Base-by-base conservation (phyloP, 2,113 vertebrate species). In the Amphiprion percula region DNA sequence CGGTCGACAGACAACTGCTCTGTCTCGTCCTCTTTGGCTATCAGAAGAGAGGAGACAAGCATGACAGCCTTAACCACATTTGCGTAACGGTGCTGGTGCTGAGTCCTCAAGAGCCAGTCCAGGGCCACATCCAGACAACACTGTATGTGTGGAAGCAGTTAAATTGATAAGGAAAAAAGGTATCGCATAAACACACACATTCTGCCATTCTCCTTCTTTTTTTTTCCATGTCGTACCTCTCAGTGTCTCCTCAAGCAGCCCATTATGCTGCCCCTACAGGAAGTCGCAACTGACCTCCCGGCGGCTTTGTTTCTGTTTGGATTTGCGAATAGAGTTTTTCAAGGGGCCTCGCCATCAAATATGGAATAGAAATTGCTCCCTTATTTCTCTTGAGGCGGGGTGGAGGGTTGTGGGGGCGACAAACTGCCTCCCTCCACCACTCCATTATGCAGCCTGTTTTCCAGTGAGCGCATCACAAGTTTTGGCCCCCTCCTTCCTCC, bases 361-460 rank as follows among this genome's bases (percentile, higher is more conserved):
- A 96, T 90, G 71, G 98, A 98, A 98, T 98, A 98, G 97, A 99
- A 98, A 99, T 98, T 96, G 96, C 96, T 97, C 95, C 95, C 91
- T 97, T 98, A 98, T 99, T 99, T 98, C 97, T 99, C 97, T 76
- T 17, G 97, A 98, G 98, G 96, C 96, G 44, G 28, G 68, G 52
- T 39, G 95, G 94, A 66, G 94, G 74, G 77, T 95, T 96, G 95
- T 95, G 7, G 63, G 41, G 24, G 28, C 21, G 72, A 85, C 33
- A 72, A 82, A 12, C 37, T 24, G 23, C 96, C 96, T 77, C 95
- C 95, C 95, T 94, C 95, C 95, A 95, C 96, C 96, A 93, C 95
- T 97, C 96, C 96, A 98, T 99, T 98, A 98, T 98, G 96, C 97
- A 97, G 96, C 96, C 96, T 98, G 97, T 98, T 99, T 98, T 98